Evolutionary conservation across 2,113 vertebrate genomes (phyloP), one percentile per base, ranked within the genome.

Genomic region (Chloropsis hardwickii): DNA sequence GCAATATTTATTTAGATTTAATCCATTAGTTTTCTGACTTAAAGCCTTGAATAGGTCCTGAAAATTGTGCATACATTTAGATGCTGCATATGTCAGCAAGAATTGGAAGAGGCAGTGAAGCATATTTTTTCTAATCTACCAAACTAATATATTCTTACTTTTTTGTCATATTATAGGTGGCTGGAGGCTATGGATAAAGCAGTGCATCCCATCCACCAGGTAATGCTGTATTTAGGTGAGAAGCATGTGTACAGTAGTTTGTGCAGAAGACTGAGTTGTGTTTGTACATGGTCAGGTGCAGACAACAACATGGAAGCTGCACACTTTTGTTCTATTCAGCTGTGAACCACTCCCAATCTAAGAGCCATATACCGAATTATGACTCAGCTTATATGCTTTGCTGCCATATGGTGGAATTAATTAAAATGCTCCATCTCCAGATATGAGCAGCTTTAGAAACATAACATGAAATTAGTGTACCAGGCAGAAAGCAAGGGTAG

Each of bases 141-240:
- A 35, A 73, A 40, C 44, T 65, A 47, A 89, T 4, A 12, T 87
- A 4, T 72, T 80, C 33, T 81, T 37, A 44, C 88, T 35, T 91
- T 44, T 37, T 86, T 76, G 86, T 97, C 7, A 9, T 78, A 80
- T 97, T 70, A 37, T 54, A 99, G 99, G 88, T 99, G 99, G 98
- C 96, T 99, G 58, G 98, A 99, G 60, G 98, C 98, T 27, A 98
- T 99, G 98, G 97, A 98, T 73, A 98, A 97, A 98, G 98, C 98
- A 10, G 97, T 98, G 66, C 98, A 98, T 94, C 99, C 99, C 16
- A 69, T 98, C 51, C 98, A 96, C 90, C 98, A 99, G 98, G 99
- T 99, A 98, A 95, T 39, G 15, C 5, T 74, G 66, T 67, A 33
- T 53, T 61, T 85, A 47, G 40, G 15, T 48, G 14, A 50, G 40